Conservation (phyloP, 2,888 invertebrate species). For the Mimas tiliae region DNA sequence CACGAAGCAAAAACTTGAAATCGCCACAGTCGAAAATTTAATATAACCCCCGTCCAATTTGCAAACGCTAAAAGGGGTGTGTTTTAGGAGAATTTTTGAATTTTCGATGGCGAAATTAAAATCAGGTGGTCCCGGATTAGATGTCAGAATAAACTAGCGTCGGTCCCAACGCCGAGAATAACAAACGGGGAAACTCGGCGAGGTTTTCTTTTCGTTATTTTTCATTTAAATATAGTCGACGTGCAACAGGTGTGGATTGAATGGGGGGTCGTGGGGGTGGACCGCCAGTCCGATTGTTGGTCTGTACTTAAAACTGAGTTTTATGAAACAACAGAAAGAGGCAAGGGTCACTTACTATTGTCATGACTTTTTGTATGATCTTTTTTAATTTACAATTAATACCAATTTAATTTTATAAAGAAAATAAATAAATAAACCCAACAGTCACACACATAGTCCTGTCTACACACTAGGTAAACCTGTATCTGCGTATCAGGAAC, state of each 20-base stretch:
- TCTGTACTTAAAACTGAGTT: too few relatives aligned
- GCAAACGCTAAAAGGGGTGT: slow-evolving; percentile 12
- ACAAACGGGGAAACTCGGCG: slow-evolving; percentile 22
- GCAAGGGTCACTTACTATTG: too few relatives aligned
- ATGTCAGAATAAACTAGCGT: slow-evolving; percentile 40
- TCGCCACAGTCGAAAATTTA: neutral
- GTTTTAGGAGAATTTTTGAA: slow-evolving; percentile 14
- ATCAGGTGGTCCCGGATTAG: slow-evolving; percentile 31
- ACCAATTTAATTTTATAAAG: too few relatives aligned
- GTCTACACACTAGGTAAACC: too few relatives aligned
- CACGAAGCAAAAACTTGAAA: neutral
- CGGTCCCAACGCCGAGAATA: slow-evolving; percentile 28
- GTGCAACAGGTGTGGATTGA: slow-evolving; percentile 15
- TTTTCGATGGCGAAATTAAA: slow-evolving; percentile 13
- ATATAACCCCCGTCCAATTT: slow-evolving; percentile 9
- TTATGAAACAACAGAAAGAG: too few relatives aligned
- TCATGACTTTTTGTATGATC: too few relatives aligned
- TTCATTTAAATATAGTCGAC: slow-evolving; percentile 40
- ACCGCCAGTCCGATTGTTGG: neutral
- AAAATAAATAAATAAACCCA: too few relatives aligned
- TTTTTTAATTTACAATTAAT: too few relatives aligned
- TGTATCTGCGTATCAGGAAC: too few relatives aligned
- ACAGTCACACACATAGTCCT: too few relatives aligned
- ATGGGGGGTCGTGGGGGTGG: neutral
- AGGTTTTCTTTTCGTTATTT: slow-evolving; percentile 41